Percentiles rank a stretch among this genome's conserved stretches.
Conservation (phyloP, 2,888 invertebrate species). For the Anodontia alba region DNA sequence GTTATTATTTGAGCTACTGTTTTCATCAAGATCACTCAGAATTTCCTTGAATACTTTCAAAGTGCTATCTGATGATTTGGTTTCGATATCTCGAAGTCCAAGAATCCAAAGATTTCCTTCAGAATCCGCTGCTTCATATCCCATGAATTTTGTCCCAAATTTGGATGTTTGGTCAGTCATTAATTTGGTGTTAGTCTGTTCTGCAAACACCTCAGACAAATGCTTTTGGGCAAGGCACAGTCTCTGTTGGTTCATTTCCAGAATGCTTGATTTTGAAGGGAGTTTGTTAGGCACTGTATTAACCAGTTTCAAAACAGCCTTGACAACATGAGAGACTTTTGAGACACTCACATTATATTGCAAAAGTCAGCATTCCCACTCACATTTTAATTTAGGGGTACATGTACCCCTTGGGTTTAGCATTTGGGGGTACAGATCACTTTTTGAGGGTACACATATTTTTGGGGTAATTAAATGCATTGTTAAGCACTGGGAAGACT, state of each 20-base stretch:
- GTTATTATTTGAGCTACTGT: not conserved
- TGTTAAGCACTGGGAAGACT: too few species aligned
- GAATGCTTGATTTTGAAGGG: not conserved
- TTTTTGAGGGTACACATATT: too few species aligned
- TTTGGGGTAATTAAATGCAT: too few species aligned
- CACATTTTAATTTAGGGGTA: too few species aligned
- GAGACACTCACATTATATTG: slow-evolving; percentile 39
- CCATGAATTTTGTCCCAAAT: slow-evolving; percentile 46
- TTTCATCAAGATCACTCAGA: slow-evolving; percentile 32
- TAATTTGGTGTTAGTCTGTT: slow-evolving; percentile 33
- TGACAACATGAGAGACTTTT: slow-evolving; percentile 41
- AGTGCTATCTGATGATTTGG: slow-evolving; percentile 38
- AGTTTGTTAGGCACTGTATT: slow-evolving; percentile 23
- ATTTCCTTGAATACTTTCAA: slow-evolving; percentile 39
- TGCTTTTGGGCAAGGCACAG: slow-evolving; percentile 45
- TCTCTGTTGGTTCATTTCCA: slow-evolving; percentile 52
- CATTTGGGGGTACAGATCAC: too few species aligned
- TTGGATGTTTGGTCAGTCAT: slow-evolving; percentile 53
- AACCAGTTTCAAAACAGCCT: slow-evolving; percentile 38
- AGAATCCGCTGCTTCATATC: slow-evolving; percentile 44
- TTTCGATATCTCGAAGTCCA: slow-evolving; percentile 51
- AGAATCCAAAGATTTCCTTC: slow-evolving; percentile 48
- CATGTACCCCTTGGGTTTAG: too few species aligned
- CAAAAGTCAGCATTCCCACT: slow-evolving; percentile 40
- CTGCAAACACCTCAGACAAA: slow-evolving; percentile 42